Base-by-base conservation (phyloP, 2,797 vertebrate species). In the Eurystomus glaucurus region DNA sequence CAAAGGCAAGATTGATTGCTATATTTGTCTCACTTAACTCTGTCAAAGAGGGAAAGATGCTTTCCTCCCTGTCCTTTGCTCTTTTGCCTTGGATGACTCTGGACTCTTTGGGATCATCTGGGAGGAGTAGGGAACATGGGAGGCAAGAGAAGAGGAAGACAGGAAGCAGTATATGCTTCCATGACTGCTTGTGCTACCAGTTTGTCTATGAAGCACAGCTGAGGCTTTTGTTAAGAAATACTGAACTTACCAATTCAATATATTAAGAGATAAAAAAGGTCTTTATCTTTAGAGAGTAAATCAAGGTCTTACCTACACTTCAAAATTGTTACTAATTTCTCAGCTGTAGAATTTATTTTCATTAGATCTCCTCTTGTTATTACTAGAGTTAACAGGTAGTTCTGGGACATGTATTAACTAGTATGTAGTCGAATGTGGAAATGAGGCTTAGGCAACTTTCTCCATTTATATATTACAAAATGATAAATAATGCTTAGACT, bases 141-240 rank as follows among this genome's bases (percentile, higher is more conserved):
- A 88, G 60, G 77, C 0, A 4, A 28, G 64, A 31, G n/a, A 10
- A 52, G 66, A 65, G 46, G 33, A 62, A 43, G 18, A 29, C 51
- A 77, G 64, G n/a, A 82, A 43, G 61, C 66, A n/a, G 28, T 33
- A 8, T 31, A 8, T 2, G 31, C 41, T 39, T 93, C 46, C 12
- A 1, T 29, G 18, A 23, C 13, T 0, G 0, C 45, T 88, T 81
- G 15, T 75, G 60, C 31, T 90, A 9, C 29, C 1, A 3, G 33
- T 75, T 86, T n/a, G 2, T 33, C 31, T 37, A 35, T 35, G 60
- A 46, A 68, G 26, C 41, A 37, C 26, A 92, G 28, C 28, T 57
- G 43, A 78, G 25, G 10, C 25, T 39, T 72, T 90, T 48, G 69
- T 51, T 64, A 57, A 52, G 19, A 84, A 60, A 52, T 70, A 37